Base-by-base conservation (phyloP, 1,140 invertebrate genomes). In the Microvelia longipes region DNA sequence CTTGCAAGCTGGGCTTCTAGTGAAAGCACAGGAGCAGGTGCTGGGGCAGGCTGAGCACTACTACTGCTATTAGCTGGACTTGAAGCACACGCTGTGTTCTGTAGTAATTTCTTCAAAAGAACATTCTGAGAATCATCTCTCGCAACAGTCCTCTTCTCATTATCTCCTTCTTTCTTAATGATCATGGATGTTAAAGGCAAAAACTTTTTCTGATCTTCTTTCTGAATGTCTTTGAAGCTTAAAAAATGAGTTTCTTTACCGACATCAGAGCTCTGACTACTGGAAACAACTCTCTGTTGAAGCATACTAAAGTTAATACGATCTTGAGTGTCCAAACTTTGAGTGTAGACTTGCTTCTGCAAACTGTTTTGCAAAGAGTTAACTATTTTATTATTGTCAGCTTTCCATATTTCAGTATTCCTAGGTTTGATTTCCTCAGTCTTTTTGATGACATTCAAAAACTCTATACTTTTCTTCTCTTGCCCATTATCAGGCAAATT, bases 31-130 rank as follows among this genome's bases (percentile, higher is more conserved):
- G 84, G 76, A 0, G 87, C 86, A 68, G 88, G 78, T 74, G 82
- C 85, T 0, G 86, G 83, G 0, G 86, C 83, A 67, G 84, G 79
- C 77, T 82, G 82, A n/a, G 68, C 28, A 73, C 77, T 1, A 64
- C 2, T 5, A 76, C 74, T 73, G 75, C 80, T 70, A 28, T 82
- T 80, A 70, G 81, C 81, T 74, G 77, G 80, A 25, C 78, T 78
- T 50, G 83, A 81, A 2, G 84, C 85, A 77, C 85, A 88, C 2
- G 84, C 90, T 13, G 90, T 91, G 74, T 93, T 94, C 78, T 95
- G 92, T 25, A 96, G 78, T 28, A 96, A 80, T 78, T 96, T 91
- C 76, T 96, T 96, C 25, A 96, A 78, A 24, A 96, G 78, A 13
- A 93, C 92, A 81, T 96, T 94, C 77, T 94, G 91, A 0, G 90